phyloP scores from a whole-genome alignment of 2,113 vertebrate species.

The Gasterosteus aculeatus region DNA sequence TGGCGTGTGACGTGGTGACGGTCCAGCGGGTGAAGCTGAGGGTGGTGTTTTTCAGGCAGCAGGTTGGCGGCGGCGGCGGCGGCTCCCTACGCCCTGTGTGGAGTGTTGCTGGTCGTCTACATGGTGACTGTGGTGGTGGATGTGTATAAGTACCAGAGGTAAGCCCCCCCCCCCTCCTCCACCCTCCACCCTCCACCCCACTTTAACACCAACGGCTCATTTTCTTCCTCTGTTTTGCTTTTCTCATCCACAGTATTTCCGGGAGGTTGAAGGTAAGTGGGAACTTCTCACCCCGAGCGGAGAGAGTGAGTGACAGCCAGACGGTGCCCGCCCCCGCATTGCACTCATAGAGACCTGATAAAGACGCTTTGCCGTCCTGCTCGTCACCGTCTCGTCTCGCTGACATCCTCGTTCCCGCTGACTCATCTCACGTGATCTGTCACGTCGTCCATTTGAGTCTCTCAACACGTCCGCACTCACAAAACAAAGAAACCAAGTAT shows the following conservation, averaged over 20 bases:
- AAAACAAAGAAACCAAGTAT: neutral
- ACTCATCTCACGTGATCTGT: slow-evolving; percentile 10
- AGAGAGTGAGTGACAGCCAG: neutral
- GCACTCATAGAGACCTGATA: slow-evolving; percentile 1
- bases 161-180: neutral
- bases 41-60: slow-evolving; percentile 11
- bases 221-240: slow-evolving; percentile 32
- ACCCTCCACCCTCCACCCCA: too few relatives aligned
- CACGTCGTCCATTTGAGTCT: neutral
- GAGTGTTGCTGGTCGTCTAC: slow-evolving; percentile 13
- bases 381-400: slow-evolving; percentile 29
- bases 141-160: slow-evolving; percentile 42
- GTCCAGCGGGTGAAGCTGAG: too few relatives aligned
- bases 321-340: too few relatives aligned
- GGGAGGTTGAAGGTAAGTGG: slow-evolving; percentile 44
- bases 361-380: neutral
- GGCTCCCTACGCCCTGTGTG: slow-evolving; percentile 19
- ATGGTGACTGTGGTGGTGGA: slow-evolving; percentile 20
- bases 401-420: slow-evolving; percentile 24
- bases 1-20: too few relatives aligned
- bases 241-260: slow-evolving; percentile 30
- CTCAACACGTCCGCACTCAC: neutral
- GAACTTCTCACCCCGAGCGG: neutral
- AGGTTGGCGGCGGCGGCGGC: neutral
- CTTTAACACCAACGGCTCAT: neutral